Evolutionary conservation across 2,888 invertebrate genomes (phyloP).

Genomic region (Petrophora chlorosata): DNA sequence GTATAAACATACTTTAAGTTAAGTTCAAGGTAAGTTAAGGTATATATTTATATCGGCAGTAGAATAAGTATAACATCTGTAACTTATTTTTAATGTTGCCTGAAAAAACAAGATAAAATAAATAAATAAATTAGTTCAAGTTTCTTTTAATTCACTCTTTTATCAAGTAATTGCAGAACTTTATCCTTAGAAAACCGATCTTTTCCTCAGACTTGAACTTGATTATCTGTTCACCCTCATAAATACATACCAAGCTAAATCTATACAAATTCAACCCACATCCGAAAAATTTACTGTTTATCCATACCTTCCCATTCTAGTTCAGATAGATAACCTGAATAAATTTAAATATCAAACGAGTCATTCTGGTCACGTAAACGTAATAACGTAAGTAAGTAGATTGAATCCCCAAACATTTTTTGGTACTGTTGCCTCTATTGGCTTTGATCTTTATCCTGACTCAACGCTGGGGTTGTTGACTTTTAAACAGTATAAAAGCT

Average conservation of each 20-base stretch:
- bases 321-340: slow-evolving; percentile 51
- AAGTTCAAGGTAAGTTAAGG: too few relatives aligned
- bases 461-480: slow-evolving; percentile 26
- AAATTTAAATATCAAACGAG: slow-evolving; percentile 60
- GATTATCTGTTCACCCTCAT: not conserved
- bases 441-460: slow-evolving; percentile 57
- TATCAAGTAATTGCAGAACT: too few relatives aligned
- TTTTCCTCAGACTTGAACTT: not conserved
- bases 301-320: slow-evolving; percentile 44
- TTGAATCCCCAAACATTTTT: slow-evolving; percentile 67
- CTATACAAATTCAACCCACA: slow-evolving; percentile 35
- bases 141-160: too few relatives aligned
- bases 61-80: too few relatives aligned
- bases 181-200: not conserved
- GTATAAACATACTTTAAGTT: too few relatives aligned
- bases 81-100: too few relatives aligned
- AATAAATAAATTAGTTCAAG: too few relatives aligned
- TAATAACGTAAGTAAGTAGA: slow-evolving; percentile 70
- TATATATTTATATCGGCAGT: too few relatives aligned
- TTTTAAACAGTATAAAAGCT: not conserved
- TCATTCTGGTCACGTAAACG: slow-evolving; percentile 62
- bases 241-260: slow-evolving; percentile 17
- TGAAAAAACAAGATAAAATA: too few relatives aligned
- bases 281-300: slow-evolving; percentile 45
- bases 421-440: slow-evolving; percentile 58